Evolutionary conservation across 2,888 invertebrate species (phyloP).

Genomic region (Cantharis lateralis): DNA sequence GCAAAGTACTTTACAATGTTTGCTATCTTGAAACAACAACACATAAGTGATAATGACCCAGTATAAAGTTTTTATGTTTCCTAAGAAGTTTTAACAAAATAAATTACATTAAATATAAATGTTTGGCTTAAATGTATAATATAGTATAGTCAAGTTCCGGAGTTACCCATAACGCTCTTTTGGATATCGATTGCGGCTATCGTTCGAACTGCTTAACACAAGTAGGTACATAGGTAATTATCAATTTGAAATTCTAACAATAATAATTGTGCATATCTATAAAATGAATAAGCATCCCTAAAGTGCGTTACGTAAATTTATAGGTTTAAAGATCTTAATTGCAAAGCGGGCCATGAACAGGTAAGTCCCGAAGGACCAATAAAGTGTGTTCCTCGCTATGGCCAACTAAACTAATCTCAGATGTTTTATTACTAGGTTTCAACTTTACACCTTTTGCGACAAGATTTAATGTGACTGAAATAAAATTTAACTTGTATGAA

Average conservation of each 20-base stretch:
- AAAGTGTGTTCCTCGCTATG: conserved; percentile 28
- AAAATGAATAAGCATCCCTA: conserved; percentile 23
- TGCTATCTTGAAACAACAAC: neutral
- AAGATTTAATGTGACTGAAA: conserved; percentile 27
- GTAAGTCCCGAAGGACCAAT: conserved; percentile 32
- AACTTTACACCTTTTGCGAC: conserved; percentile 31
- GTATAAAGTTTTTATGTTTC: neutral
- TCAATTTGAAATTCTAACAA: neutral
- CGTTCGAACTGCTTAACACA: neutral
- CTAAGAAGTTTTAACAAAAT: neutral
- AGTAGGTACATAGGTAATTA: neutral
- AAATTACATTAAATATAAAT: neutral
- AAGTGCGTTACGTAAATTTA: conserved; percentile 29
- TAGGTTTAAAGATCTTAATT: conserved; percentile 33
- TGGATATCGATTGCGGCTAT: neutral
- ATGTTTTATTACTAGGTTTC: conserved; percentile 32
- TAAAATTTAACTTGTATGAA: conserved; percentile 2
- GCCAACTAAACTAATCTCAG: conserved; percentile 34
- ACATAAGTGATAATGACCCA: neutral
- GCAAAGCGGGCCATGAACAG: conserved; percentile 34
- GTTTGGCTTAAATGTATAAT: too few species aligned
- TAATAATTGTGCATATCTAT: conserved; percentile 5
- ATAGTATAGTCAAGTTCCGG: too few species aligned
- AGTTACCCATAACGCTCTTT: too few species aligned
- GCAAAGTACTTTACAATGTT: neutral